Evolutionary conservation across 2,113 vertebrate species (phyloP).

Genomic region (Oreochromis spilurus): DNA sequence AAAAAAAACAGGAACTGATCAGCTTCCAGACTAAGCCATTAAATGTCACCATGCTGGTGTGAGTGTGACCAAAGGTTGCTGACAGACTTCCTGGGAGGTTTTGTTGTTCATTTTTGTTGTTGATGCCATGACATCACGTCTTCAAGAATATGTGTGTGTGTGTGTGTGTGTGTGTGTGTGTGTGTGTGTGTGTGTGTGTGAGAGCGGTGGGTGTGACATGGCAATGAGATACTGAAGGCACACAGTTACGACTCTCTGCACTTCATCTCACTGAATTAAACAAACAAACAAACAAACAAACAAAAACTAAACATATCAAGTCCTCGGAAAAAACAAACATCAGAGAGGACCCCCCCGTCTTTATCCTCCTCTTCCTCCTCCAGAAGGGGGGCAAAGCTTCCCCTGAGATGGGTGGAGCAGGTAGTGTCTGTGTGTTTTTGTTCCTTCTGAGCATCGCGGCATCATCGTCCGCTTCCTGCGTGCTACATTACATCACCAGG

Average conservation of each 20-base stretch:
- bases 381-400: constrained; percentile 35
- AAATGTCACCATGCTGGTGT: not conserved
- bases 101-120: not conserved
- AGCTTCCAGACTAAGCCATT: not conserved
- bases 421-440: constrained; percentile 7
- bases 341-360: not conserved
- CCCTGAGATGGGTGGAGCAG: constrained; percentile 57
- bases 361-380: not conserved
- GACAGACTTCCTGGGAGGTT: not conserved
- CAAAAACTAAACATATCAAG: constrained; percentile 38
- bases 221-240: constrained; percentile 69
- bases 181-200: not conserved
- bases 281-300: not conserved
- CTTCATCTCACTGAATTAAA: constrained; percentile 35
- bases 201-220: constrained; percentile 16
- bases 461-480: not conserved
- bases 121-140: not conserved
- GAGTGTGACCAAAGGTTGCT: not conserved
- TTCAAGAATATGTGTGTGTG: not conserved
- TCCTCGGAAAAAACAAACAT: constrained; percentile 35
- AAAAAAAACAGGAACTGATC: not conserved
- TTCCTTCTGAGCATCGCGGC: not conserved
- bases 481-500: constrained; percentile 30
- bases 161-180: constrained; percentile 7
- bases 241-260: constrained; percentile 56